phyloP scores from a whole-genome alignment of 2,888 invertebrate genomes.

The Ophioninae sp. region DNA sequence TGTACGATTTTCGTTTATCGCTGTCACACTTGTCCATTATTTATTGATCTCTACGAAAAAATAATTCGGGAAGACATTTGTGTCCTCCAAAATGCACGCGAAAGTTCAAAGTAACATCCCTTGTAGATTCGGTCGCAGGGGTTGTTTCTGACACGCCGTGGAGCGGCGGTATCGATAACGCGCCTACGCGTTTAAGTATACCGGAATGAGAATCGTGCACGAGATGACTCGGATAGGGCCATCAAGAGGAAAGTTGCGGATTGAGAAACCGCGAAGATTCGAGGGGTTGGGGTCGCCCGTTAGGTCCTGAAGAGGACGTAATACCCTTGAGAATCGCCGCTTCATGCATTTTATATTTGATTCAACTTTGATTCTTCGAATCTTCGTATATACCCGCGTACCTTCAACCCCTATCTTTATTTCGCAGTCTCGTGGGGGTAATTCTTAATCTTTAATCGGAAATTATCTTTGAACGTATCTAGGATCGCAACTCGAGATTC shows the following conservation, averaged over 20 bases:
- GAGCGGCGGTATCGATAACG: background rate
- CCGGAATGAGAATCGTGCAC: background rate
- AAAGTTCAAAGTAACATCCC: too few species aligned
- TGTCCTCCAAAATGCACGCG: too few species aligned
- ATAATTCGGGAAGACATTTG: too few species aligned
- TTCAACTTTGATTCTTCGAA: constrained; percentile 78
- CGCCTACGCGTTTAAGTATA: background rate
- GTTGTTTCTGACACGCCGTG: background rate
- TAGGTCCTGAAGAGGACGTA: background rate
- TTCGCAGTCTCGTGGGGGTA: constrained; percentile 70
- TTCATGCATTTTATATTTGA: constrained; percentile 81
- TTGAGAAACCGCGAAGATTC: constrained; percentile 9
- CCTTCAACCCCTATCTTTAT: constrained; percentile 36
- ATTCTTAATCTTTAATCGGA: constrained; percentile 79
- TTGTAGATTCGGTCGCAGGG: too few species aligned
- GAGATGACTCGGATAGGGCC: constrained; percentile 13
- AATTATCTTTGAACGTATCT: constrained; percentile 79
- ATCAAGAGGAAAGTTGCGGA: constrained; percentile 25
- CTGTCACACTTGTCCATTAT: too few species aligned
- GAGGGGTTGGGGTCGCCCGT: background rate
- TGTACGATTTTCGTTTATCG: too few species aligned
- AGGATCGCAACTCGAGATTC: constrained; percentile 65
- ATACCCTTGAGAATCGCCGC: constrained; percentile 72
- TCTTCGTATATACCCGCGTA: constrained; percentile 42
- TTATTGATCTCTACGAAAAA: too few species aligned